These are phyloP conservation scores for Nestor notabilis DNA, from an alignment of 2,113 vertebrate genomes.

Conservation along the genomic window DNA sequence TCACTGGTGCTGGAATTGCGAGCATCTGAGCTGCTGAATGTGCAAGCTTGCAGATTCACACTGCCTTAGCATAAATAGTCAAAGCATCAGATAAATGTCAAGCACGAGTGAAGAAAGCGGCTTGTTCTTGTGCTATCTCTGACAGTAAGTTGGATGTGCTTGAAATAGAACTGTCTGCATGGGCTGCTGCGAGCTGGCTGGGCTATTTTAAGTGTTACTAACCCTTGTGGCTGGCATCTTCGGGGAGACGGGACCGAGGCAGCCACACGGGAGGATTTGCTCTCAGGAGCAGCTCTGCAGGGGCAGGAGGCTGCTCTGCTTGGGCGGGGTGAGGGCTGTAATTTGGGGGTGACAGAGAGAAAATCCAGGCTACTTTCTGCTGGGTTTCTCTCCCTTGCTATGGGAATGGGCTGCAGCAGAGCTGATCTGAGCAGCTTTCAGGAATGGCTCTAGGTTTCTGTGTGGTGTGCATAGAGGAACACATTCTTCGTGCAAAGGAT, in stretches of 20 bases:
- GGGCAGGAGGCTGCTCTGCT: not conserved
- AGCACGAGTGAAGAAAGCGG: slow-evolving; percentile 12
- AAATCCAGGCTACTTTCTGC: not conserved
- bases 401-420: not conserved
- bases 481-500: not conserved
- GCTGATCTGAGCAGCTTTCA: not conserved
- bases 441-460: not conserved
- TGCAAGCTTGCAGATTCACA: slow-evolving; percentile 16
- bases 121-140: slow-evolving; percentile 3
- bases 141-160: slow-evolving; percentile 44
- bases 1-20: not conserved
- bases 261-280: slow-evolving; percentile 28
- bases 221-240: slow-evolving; percentile 48
- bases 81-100: slow-evolving; percentile 51
- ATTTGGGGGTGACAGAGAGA: not conserved
- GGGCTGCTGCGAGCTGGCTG: slow-evolving; percentile 24
- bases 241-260: not conserved
- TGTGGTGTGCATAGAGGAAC: not conserved
- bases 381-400: not conserved
- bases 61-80: slow-evolving; percentile 15
- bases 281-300: not conserved
- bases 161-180: slow-evolving; percentile 61
- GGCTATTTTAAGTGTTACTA: slow-evolving; percentile 66
- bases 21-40: not conserved
- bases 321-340: not conserved